Evolutionary conservation across 2,888 invertebrate species (phyloP).

Genomic region (Trachelus stipa): DNA sequence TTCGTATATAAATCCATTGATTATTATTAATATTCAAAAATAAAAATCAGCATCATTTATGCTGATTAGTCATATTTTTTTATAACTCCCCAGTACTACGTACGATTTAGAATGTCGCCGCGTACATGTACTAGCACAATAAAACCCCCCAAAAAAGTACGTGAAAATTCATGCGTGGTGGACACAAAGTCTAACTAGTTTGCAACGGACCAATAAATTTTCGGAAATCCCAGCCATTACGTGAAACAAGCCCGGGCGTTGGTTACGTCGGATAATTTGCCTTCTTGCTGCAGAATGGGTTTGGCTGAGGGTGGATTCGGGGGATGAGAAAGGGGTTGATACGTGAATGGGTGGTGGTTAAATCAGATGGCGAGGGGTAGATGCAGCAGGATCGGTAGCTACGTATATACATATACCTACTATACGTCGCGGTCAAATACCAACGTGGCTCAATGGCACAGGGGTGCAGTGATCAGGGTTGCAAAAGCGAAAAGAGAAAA

Average conservation of each 20-base stretch:
- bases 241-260: constrained; percentile 23
- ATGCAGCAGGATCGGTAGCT: too few species aligned
- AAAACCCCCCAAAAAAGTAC: background rate
- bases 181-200: background rate
- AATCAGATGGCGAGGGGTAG: too few species aligned
- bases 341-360: constrained; percentile 6
- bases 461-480: background rate
- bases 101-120: too few species aligned
- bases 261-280: constrained; percentile 44
- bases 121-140: background rate
- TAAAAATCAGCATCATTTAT: too few species aligned
- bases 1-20: too few species aligned
- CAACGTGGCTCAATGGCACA: background rate
- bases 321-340: background rate
- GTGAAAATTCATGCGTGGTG: background rate
- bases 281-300: constrained; percentile 34
- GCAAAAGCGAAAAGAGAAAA: background rate
- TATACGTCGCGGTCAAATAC: background rate
- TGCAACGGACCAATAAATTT: constrained; percentile 45
- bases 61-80: too few species aligned
- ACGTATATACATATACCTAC: too few species aligned
- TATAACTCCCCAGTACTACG: too few species aligned
- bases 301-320: background rate
- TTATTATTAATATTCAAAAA: too few species aligned
- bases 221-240: constrained; percentile 49